Evolutionary conservation across 2,888 invertebrate genomes (phyloP).

Genomic region (Tipula confusa): DNA sequence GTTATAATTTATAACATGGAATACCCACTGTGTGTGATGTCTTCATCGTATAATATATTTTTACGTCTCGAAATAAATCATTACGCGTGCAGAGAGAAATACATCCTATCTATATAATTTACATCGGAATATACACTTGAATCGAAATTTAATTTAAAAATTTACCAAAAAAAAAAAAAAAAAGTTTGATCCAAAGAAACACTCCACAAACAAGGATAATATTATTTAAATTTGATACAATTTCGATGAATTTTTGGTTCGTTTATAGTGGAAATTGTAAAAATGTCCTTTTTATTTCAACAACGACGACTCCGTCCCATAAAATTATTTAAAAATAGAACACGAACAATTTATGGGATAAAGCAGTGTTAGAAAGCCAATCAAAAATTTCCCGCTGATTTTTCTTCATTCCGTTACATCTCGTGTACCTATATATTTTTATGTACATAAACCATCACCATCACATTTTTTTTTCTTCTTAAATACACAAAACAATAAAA

Average conservation of each 20-base stretch:
- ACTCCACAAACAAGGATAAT: background rate
- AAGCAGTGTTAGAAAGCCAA: slow-evolving; percentile 25
- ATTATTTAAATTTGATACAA: slow-evolving; percentile 16
- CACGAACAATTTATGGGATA: background rate
- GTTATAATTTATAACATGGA: slow-evolving; percentile 12
- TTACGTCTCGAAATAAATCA: background rate
- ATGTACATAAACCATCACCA: background rate
- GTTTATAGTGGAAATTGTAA: background rate
- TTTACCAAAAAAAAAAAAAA: background rate
- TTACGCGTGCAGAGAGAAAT: background rate
- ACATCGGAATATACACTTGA: background rate
- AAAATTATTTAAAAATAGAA: background rate
- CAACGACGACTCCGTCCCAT: background rate
- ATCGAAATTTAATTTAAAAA: slow-evolving; percentile 3
- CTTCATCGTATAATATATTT: background rate
- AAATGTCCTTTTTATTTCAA: background rate
- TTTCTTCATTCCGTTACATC: background rate
- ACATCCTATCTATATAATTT: background rate
- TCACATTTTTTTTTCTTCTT: background rate
- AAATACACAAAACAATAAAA: slow-evolving; percentile 9
- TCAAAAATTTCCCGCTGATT: slow-evolving; percentile 14
- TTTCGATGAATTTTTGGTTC: background rate
- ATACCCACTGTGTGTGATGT: background rate
- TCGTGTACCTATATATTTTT: background rate
- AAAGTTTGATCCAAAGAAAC: slow-evolving; percentile 25